A percentile compares a stretch with the other conserved stretches of the same genome.
Conservation (phyloP, 2,113 vertebrate species). For the Panthera uncia region DNA sequence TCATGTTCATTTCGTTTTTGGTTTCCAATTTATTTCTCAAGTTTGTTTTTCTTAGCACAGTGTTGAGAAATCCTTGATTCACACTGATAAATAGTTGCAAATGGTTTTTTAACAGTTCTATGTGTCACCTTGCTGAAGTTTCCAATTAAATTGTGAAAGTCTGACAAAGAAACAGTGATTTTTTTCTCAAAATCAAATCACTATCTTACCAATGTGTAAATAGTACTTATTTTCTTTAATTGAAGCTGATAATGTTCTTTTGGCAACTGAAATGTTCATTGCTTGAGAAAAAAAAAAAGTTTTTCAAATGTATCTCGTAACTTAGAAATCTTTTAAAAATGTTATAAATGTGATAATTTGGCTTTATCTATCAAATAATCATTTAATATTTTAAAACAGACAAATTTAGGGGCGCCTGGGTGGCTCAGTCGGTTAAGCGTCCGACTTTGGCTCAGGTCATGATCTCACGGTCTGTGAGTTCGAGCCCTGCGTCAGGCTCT, state of each 20-base stretch:
- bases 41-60: not conserved
- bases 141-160: conserved; percentile 13
- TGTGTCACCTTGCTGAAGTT: not conserved
- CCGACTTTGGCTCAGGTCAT: too few species aligned
- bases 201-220: not conserved
- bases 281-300: not conserved
- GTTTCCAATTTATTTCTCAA: conserved; percentile 15
- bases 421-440: too few species aligned
- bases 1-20: not conserved
- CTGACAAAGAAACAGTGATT: not conserved
- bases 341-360: not conserved
- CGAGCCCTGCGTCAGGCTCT: too few species aligned
- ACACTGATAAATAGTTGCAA: not conserved
- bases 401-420: not conserved
- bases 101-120: not conserved
- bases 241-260: conserved; percentile 23
- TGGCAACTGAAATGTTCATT: not conserved
- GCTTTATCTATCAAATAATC: not conserved
- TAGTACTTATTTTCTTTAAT: not conserved
- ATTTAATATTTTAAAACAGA: not conserved
- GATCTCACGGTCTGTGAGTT: too few species aligned
- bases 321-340: not conserved
- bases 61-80: not conserved
- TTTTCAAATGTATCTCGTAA: not conserved
- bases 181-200: not conserved